A percentile compares a stretch with the other conserved stretches of the same genome.
phyloP scores from a whole-genome alignment of 2,113 vertebrate species.

The Oncorhynchus keta region DNA sequence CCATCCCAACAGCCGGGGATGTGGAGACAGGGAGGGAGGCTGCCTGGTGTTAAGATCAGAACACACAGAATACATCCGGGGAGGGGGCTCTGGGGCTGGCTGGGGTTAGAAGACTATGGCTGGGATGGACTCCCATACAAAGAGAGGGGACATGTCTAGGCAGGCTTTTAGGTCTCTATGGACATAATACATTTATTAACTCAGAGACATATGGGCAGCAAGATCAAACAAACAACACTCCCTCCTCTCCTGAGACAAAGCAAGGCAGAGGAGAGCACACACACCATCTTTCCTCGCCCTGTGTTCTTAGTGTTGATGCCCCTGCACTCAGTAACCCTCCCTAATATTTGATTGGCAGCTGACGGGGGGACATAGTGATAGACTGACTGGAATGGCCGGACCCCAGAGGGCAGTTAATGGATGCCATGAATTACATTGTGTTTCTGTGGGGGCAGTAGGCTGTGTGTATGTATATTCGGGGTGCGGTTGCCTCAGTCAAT shows the following conservation, averaged over 20 bases:
- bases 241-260: too few relatives aligned
- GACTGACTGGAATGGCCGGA: background rate
- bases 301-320: background rate
- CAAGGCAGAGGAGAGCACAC: too few relatives aligned
- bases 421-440: constrained; percentile 7
- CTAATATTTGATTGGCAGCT: background rate
- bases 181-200: too few relatives aligned
- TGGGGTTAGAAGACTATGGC: too few relatives aligned
- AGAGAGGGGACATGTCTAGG: too few relatives aligned
- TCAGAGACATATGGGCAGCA: too few relatives aligned
- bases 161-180: too few relatives aligned
- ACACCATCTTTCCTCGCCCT: background rate
- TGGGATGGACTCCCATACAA: too few relatives aligned
- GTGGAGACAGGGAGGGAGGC: background rate
- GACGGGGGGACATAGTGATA: background rate
- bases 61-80: too few relatives aligned
- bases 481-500: background rate
- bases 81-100: background rate
- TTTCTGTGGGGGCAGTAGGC: background rate
- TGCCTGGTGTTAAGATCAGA: too few relatives aligned
- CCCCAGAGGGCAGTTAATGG: constrained; percentile 10
- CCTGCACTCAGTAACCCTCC: background rate
- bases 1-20: background rate
- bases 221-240: too few relatives aligned
- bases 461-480: background rate